Evolutionary conservation across 2,113 vertebrate genomes (phyloP).

Genomic region (Pseudopipra pipra): DNA sequence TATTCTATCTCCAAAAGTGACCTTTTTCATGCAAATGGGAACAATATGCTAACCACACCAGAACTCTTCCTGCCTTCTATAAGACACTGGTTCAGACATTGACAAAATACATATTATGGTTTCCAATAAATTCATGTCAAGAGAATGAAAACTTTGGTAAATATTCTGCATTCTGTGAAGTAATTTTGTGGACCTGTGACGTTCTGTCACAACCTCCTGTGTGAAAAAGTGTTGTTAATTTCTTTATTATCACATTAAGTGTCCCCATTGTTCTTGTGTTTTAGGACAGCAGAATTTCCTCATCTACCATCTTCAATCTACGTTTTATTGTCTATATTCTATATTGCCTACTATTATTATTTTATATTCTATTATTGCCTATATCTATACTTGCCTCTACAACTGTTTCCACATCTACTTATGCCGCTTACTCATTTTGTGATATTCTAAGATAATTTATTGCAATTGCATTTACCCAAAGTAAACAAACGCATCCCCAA

Average conservation of each 20-base stretch:
- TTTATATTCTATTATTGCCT: background rate
- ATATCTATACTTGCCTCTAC: background rate
- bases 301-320: background rate
- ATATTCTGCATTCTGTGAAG: background rate
- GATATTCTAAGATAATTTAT: background rate
- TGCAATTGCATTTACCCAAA: background rate
- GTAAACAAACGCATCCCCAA: background rate
- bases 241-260: background rate
- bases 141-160: background rate
- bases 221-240: background rate
- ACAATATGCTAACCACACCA: background rate
- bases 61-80: background rate
- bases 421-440: background rate
- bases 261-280: fast-evolving
- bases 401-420: background rate
- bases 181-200: background rate
- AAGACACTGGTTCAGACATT: background rate
- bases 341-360: background rate
- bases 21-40: background rate
- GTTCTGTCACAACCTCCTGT: background rate
- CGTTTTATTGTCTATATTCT: background rate
- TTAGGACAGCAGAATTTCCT: background rate
- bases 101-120: background rate
- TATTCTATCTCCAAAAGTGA: background rate
- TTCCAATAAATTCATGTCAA: background rate